Percentiles rank a stretch among this genome's conserved stretches.
Evolutionary conservation across 2,113 vertebrate genomes (phyloP).

Genomic region (Pardalotus punctatus): DNA sequence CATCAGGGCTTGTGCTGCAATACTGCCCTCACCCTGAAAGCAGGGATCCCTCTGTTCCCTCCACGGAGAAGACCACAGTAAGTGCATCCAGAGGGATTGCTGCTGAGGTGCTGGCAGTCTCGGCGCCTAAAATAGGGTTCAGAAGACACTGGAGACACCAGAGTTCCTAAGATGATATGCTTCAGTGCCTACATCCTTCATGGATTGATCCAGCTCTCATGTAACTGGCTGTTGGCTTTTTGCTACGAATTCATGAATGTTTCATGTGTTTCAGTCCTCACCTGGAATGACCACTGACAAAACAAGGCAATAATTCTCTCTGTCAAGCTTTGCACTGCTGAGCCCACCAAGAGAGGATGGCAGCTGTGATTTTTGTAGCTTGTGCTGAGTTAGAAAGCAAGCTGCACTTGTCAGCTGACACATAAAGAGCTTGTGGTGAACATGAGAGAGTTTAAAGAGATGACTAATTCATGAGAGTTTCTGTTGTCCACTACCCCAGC

Average conservation of each 20-base stretch:
- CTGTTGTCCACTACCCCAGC: neutral
- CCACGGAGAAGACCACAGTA: fast-evolving
- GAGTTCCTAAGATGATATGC: neutral
- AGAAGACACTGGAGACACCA: neutral
- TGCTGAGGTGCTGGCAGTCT: neutral
- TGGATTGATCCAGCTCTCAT: neutral
- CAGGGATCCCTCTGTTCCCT: neutral
- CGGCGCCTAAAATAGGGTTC: neutral
- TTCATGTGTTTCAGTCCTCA: neutral
- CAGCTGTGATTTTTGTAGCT: neutral
- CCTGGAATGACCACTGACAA: neutral
- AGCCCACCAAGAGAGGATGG: neutral
- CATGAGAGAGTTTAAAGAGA: neutral
- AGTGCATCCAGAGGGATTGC: fast-evolving
- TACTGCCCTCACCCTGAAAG: neutral
- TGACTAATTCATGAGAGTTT: neutral
- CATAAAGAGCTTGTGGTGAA: neutral
- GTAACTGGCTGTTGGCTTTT: neutral
- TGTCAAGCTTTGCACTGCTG: neutral
- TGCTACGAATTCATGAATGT: neutral
- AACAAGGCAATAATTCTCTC: neutral
- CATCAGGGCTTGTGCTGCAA: neutral
- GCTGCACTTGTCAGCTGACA: neutral
- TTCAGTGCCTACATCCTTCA: neutral
- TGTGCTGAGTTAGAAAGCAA: neutral